phyloP scores from a whole-genome alignment of 2,113 vertebrate genomes.

The Cathartes aura region DNA sequence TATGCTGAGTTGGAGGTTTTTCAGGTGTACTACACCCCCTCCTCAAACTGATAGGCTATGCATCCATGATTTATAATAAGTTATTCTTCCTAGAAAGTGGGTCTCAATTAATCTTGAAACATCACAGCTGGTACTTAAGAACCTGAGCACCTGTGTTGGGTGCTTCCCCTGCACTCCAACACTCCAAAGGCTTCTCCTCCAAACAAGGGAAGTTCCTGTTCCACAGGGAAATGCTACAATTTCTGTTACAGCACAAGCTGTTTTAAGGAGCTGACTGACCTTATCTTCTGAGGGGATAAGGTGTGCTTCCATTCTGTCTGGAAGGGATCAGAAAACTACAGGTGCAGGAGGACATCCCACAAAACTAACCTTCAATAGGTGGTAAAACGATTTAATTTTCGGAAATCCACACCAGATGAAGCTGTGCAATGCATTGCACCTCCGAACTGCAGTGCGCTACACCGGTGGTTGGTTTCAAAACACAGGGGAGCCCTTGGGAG shows the following conservation, averaged over 20 bases:
- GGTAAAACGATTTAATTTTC: neutral
- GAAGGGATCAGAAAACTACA: neutral
- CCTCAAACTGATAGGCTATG: constrained; percentile 39
- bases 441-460: neutral
- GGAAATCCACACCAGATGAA: neutral
- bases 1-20: constrained; percentile 50
- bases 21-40: constrained; percentile 7
- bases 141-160: neutral
- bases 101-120: constrained; percentile 65
- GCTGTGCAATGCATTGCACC: too few species aligned
- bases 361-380: neutral
- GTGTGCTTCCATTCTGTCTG: neutral
- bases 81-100: constrained; percentile 56
- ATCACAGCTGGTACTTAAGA: constrained; percentile 33
- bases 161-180: constrained; percentile 21
- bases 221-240: neutral
- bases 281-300: neutral
- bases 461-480: neutral
- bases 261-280: neutral
- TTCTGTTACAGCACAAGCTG: neutral
- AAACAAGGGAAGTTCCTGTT: neutral
- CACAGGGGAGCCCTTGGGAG: neutral
- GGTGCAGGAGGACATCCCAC: neutral
- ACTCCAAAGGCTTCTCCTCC: neutral
- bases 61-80: constrained; percentile 51